Evolutionary conservation across 2,888 invertebrate genomes (phyloP), one percentile per base, ranked within the genome.

Genomic region (Meteorus colon): DNA sequence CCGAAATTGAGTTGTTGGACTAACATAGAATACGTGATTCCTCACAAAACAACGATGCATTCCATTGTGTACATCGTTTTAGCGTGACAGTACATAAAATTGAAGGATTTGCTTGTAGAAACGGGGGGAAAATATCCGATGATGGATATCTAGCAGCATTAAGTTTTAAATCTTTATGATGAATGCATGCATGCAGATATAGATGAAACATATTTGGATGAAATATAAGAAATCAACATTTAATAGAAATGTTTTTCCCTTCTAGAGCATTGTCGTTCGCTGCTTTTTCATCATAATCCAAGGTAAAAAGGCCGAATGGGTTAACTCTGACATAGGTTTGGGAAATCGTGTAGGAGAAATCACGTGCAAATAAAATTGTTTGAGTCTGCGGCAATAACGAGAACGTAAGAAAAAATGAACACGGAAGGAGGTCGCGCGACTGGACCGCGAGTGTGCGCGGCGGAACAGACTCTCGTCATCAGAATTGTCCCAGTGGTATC

Each of bases 401-500:
- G 2, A 66, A 6, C 1, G 41, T 10, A 19, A 19, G 24, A 34
- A 73, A 24, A 59, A 73, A 73, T 4, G 34, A 73, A 73, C 29
- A 65, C 65, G 65, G 73, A 73, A 65, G 73, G 51, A 77, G 60
- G 67, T 76, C 55, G 63, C 62, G 41, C 65, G 51, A 41, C 8
- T 73, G 55, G 72, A 65, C n/a, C 19, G 76, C 51, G 66, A 70
- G 45, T 74, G 71, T 29, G 60, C 19, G n/a, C 29, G 60, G 55
- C 27, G 19, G 65, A 66, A 60, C 19, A 76, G 68, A 24, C 55
- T 55, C 19, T 69, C 74, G 67, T 74, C 59, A 48, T 27, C 66
- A 59, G 67, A 70, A 69, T 73, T 60, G 74, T 73, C 74, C 67
- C 29, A 73, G 82, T 84, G 82, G 83, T 83, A 24, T 48, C 85